A percentile compares a stretch with the other conserved stretches of the same genome.
Evolutionary conservation across 2,797 vertebrate species (phyloP).

Genomic region (Hemibagrus guttatus): DNA sequence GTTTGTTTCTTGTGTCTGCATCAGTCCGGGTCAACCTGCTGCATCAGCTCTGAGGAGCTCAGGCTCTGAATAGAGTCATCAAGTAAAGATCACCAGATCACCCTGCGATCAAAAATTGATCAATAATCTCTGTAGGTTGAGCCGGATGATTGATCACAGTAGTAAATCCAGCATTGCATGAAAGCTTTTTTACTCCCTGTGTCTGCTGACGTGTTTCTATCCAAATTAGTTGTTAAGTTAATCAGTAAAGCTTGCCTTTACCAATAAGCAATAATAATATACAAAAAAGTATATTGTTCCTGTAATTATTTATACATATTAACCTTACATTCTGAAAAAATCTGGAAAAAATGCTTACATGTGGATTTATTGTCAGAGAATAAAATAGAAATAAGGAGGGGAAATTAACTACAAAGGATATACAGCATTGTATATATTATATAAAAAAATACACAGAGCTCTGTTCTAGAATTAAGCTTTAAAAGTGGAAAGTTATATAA

Average conservation of each 20-base stretch:
- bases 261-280: neutral
- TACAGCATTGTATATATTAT: neutral
- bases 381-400: neutral
- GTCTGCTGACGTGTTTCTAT: neutral
- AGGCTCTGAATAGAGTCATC: neutral
- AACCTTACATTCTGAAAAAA: neutral
- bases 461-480: neutral
- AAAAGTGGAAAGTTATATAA: neutral
- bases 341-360: neutral
- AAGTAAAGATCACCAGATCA: neutral
- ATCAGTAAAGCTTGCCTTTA: neutral
- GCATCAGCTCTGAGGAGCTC: conserved; percentile 26
- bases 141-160: neutral
- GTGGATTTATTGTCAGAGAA: neutral
- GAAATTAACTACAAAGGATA: neutral
- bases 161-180: no score
- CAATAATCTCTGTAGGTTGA: neutral
- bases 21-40: conserved; percentile 5
- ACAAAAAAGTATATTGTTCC: neutral
- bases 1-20: neutral
- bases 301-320: neutral
- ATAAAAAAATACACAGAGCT: neutral
- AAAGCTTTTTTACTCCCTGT: neutral
- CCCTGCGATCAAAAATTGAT: neutral
- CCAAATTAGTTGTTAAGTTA: no score